Evolutionary conservation across 2,113 vertebrate genomes (phyloP).

Genomic region (Nesogale talazaci): DNA sequence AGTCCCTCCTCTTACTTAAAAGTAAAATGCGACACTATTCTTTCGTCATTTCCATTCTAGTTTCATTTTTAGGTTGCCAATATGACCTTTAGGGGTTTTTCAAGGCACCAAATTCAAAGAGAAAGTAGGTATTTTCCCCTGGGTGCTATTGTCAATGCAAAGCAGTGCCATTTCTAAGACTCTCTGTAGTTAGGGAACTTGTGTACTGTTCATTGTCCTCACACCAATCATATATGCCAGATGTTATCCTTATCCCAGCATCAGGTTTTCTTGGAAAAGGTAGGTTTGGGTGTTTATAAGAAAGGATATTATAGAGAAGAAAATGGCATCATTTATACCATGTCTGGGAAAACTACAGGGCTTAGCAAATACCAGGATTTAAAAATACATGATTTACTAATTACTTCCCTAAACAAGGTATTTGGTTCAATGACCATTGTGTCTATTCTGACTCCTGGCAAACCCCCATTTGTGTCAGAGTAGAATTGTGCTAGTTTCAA

Average conservation of each 20-base stretch:
- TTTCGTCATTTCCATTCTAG: conserved; percentile 61
- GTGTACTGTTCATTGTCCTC: neutral
- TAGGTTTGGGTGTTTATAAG: neutral
- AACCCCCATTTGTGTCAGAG: too few relatives aligned
- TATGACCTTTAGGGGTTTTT: conserved; percentile 75
- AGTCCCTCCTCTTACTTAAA: conserved; percentile 12
- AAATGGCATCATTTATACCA: neutral
- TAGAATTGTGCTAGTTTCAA: too few relatives aligned
- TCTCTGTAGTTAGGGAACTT: neutral
- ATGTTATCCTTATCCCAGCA: neutral
- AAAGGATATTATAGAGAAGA: conserved; percentile 9
- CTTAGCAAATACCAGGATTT: conserved; percentile 46
- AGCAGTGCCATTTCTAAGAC: conserved; percentile 53
- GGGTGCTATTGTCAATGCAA: conserved; percentile 53
- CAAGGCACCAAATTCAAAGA: conserved; percentile 64
- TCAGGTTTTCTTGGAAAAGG: conserved; percentile 9
- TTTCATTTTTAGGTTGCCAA: conserved; percentile 79
- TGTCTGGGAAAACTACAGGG: neutral
- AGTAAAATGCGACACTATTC: conserved; percentile 22
- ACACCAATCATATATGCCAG: neutral
- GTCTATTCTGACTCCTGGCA: neutral
- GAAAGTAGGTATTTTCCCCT: conserved; percentile 74
- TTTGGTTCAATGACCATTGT: neutral
- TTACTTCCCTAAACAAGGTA: too few relatives aligned
- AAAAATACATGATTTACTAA: neutral